Conservation (phyloP, 1,140 invertebrate species). For the Temnothorax curvispinosus region DNA sequence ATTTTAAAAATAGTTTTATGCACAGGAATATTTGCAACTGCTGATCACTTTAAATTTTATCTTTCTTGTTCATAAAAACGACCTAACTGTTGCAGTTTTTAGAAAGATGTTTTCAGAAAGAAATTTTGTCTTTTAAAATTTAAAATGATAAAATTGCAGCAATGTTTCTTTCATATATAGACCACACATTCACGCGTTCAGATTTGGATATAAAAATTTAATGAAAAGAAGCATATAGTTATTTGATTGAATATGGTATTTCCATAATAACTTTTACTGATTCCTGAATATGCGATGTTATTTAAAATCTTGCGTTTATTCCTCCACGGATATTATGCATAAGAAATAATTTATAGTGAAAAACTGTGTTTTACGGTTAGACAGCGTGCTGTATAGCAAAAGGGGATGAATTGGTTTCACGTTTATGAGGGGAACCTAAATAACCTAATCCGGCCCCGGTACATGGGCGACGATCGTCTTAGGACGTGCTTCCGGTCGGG, state of each 20-base stretch:
- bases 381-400: not conserved
- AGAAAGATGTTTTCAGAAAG: not conserved
- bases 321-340: not conserved
- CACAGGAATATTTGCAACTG: not conserved
- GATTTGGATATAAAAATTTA: slow-evolving; percentile 9
- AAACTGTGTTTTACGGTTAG: not conserved
- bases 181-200: not conserved
- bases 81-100: not conserved
- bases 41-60: not conserved
- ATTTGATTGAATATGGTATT: not conserved
- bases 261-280: not conserved
- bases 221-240: not conserved
- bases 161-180: not conserved
- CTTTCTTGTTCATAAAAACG: not conserved
- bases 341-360: not conserved
- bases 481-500: slow-evolving; percentile 48
- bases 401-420: slow-evolving; percentile 76
- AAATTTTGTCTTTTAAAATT: not conserved
- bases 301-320: not conserved
- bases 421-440: slow-evolving; percentile 71
- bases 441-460: slow-evolving; percentile 66
- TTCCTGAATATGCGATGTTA: not conserved
- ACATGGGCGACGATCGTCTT: slow-evolving; percentile 73
- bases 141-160: not conserved
- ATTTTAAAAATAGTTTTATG: not conserved